Evolutionary conservation across 2,888 invertebrate species (phyloP), one percentile per base, ranked within the genome.

Genomic region (Fissipunctia ypsillon): DNA sequence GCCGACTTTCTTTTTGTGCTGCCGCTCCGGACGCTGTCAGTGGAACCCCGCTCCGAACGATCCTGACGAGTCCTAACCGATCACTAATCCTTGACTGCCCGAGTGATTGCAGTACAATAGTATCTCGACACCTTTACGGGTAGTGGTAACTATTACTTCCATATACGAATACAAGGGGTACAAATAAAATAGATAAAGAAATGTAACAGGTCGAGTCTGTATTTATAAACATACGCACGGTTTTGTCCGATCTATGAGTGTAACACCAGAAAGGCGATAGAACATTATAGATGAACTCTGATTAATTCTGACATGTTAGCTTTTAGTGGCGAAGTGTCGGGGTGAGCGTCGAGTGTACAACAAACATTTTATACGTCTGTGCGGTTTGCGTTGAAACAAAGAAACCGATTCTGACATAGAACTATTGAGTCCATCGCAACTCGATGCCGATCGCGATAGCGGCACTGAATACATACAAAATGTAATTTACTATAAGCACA

Each of bases 401-500:
- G 67, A 64, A 69, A 74, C 54, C 57, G 61, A 73, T 75, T 73
- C 61, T 52, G 67, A 71, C 59, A 73, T 64, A 75, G 70, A 77
- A 79, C 78, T 71, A 74, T 74, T 72, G 76, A 72, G 60, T 76
- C 73, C 65, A 64, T 72, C 69, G 77, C 70, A 67, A 45, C 81
- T 81, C 80, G 77, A 78, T 73, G 79, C 80, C 72, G 71, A 78
- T 72, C 80, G 80, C 83, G 79, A 83, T 83, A 78, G 67, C 82
- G 76, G 54, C 81, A 73, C 81, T 78, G 67, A 83, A 78, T 80
- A 69, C 79, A 80, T 81, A 81, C 83, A 71, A 83, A 78, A 78
- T 75, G 80, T 84, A 81, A 84, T 81, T 86, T 86, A 84, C 84
- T 77, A 70, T 83, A 80, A 84, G 87, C 83, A 82, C 84, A 81